phyloP scores from a whole-genome alignment of 2,113 vertebrate genomes.

The Canis aureus region DNA sequence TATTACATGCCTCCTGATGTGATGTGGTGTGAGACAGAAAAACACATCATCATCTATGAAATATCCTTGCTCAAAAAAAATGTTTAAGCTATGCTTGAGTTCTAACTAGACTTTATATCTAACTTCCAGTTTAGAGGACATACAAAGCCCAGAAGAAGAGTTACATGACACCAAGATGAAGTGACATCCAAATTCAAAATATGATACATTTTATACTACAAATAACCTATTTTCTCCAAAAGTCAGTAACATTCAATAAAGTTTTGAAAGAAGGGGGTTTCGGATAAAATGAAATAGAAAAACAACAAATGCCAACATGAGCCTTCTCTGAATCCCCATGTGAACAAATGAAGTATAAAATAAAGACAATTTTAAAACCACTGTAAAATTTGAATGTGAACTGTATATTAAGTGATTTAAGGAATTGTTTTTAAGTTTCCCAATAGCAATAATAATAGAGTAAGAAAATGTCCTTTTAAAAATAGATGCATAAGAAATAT shows the following conservation, averaged over 20 bases:
- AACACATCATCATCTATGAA: background rate
- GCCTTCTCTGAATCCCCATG: background rate
- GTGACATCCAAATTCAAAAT: constrained; percentile 7
- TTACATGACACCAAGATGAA: constrained; percentile 39
- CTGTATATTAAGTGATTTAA: background rate
- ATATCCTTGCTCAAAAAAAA: background rate
- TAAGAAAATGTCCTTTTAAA: too few species aligned
- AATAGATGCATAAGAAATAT: too few species aligned
- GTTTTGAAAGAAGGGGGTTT: background rate
- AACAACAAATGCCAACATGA: background rate
- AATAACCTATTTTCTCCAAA: constrained; percentile 34
- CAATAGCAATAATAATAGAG: too few species aligned
- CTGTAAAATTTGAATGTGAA: background rate
- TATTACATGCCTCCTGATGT: background rate
- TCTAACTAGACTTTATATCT: background rate
- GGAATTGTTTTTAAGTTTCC: too few species aligned
- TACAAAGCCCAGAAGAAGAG: background rate
- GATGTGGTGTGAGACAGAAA: background rate
- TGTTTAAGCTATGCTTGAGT: background rate
- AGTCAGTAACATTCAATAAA: background rate
- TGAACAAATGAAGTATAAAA: constrained; percentile 52
- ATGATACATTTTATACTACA: constrained; percentile 1
- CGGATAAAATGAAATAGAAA: constrained; percentile 34
- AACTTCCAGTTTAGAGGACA: background rate
- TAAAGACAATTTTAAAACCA: constrained; percentile 1